Percentiles rank a stretch among this genome's conserved stretches.
Conservation (phyloP, 2,797 vertebrate species). For the Manis pentadactyla region DNA sequence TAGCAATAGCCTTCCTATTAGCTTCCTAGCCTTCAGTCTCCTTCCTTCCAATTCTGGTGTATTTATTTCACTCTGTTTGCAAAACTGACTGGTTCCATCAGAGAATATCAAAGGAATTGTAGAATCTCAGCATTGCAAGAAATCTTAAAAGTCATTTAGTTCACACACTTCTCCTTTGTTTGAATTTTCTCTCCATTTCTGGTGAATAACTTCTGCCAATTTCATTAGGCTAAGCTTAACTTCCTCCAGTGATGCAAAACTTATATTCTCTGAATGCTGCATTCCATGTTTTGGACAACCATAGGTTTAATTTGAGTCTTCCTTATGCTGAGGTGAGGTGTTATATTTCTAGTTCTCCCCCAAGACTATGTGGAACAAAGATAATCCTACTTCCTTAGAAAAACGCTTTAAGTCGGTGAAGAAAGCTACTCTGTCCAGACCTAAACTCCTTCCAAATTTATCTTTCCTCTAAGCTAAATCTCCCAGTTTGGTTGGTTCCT, state of each 20-base stretch:
- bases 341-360: background rate
- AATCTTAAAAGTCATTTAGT: slow-evolving; percentile 13
- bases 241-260: background rate
- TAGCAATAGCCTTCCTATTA: background rate
- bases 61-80: background rate
- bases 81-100: background rate
- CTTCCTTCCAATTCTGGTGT: slow-evolving; percentile 8
- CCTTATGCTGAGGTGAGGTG: background rate
- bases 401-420: background rate
- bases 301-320: background rate
- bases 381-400: background rate
- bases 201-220: background rate
- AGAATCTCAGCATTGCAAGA: background rate
- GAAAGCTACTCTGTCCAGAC: background rate
- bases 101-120: background rate
- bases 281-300: background rate
- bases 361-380: background rate
- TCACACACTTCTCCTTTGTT: slow-evolving; percentile 16
- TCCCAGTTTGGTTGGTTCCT: background rate
- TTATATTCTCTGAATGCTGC: background rate
- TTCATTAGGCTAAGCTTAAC: slow-evolving; percentile 40
- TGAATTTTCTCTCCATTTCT: slow-evolving; percentile 34
- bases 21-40: slow-evolving; percentile 22
- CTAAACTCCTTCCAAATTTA: background rate
- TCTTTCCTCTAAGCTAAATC: background rate